Percentiles rank a stretch among this genome's conserved stretches.
Conservation (phyloP, 2,113 vertebrate species). For the Chionomys nivalis region DNA sequence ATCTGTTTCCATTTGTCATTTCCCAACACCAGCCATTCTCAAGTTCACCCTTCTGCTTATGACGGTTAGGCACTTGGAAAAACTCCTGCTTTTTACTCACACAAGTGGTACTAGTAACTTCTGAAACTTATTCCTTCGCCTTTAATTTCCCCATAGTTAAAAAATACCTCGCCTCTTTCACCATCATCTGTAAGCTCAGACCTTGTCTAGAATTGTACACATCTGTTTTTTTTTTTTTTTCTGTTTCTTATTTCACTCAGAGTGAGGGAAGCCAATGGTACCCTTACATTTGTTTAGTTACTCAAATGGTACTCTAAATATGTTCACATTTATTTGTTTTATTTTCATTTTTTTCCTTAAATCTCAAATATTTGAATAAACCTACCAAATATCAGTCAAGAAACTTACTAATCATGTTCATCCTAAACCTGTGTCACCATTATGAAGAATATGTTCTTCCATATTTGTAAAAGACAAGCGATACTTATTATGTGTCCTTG, state of each 20-base stretch:
- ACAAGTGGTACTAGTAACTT: conserved; percentile 19
- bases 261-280: neutral
- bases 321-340: neutral
- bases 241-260: neutral
- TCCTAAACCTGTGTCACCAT: neutral
- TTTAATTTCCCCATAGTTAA: neutral
- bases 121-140: conserved; percentile 19
- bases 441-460: neutral
- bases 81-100: neutral
- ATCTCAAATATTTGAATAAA: neutral
- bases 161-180: neutral
- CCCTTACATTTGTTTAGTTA: neutral
- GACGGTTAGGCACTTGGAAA: conserved; percentile 52
- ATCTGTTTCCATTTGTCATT: conserved; percentile 70
- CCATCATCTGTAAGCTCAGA: neutral
- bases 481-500: rapidly evolving
- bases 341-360: neutral
- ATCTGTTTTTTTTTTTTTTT: neutral
- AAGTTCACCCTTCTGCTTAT: conserved; percentile 55
- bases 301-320: neutral
- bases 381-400: neutral
- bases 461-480: neutral
- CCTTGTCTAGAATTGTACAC: neutral
- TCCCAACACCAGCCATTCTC: conserved; percentile 37
- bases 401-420: neutral